Base-by-base conservation (phyloP, 1,140 invertebrate species). In the Varroa destructor region DNA sequence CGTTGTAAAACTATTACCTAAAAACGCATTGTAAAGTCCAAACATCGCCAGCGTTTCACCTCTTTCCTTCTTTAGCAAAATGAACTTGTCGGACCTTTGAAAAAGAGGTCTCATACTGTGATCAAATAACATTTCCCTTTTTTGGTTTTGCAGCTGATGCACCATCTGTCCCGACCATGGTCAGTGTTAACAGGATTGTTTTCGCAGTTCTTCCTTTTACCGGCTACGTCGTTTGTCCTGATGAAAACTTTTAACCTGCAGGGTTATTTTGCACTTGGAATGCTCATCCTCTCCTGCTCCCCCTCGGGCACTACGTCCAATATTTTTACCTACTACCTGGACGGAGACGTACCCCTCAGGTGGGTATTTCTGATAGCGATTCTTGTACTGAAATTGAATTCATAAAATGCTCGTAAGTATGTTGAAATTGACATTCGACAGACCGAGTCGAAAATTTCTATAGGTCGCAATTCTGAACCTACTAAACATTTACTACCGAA, bases 271-370 rank as follows among this genome's bases (percentile, higher is more conserved):
- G 76, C 75, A 6, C 74, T 76, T 42, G 76, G 76, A 0, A 75
- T 79, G 72, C 75, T 81, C 3, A 75, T 81, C 14, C 75, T 81
- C 40, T 77, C 78, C 6, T 80, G 78, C 71, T 77, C 78, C 73
- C 80, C 80, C 0, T 79, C 80, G 4, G 80, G 80, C 42, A 77
- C 80, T 5, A 79, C 79, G 55, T 80, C 79, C 1, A 81, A 81
- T 70, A 77, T 81, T 42, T 80, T 81, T 74, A 78, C 80, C 0
- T 81, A 78, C 73, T 80, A 79, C 76, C 75, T 74, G 43, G 79
- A 81, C 54, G 80, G 80, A 25, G 80, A 81, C 72, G 75, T 81
- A 1, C 77, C 80, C 36, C 75, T 81, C 40, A 81, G 80, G 80
- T 81, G 74, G 72, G 46, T 51, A 51, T 25, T 25, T 25, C 25